These are phyloP conservation scores for Pelecanus crispus DNA, from an alignment of 2,113 vertebrate genomes.

Conservation along the genomic window DNA sequence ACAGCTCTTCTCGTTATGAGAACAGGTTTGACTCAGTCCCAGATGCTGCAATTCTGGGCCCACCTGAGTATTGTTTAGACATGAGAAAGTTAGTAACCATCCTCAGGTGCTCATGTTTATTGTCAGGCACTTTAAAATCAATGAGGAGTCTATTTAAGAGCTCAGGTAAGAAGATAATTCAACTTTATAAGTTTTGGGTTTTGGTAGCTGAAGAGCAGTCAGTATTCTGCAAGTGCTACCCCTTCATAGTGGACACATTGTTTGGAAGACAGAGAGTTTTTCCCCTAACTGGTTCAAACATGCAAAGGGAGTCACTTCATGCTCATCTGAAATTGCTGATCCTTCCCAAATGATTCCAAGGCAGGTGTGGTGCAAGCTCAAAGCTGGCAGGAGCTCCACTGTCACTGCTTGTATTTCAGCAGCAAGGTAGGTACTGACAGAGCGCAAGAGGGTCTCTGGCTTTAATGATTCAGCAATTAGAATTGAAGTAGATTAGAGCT, in stretches of 20 bases:
- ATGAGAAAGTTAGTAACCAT: not conserved
- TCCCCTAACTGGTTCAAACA: not conserved
- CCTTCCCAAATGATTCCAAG: not conserved
- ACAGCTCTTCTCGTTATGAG: not conserved
- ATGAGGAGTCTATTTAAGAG: not conserved
- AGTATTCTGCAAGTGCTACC: not conserved
- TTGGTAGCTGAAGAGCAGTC: not conserved
- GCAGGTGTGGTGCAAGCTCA: not conserved
- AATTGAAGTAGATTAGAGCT: constrained; percentile 22
- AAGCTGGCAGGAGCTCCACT: not conserved
- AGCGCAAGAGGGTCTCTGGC: not conserved
- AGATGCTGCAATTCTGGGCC: not conserved
- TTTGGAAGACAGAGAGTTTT: not conserved
- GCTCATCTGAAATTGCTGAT: not conserved
- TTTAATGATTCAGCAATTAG: constrained; percentile 22
- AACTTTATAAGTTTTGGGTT: not conserved
- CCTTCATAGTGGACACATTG: not conserved
- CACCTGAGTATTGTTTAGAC: not conserved
- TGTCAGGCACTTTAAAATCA: not conserved
- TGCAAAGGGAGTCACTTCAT: not conserved
- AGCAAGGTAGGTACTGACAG: not conserved
- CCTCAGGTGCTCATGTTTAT: not conserved
- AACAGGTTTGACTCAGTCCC: not conserved
- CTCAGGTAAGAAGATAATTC: not conserved
- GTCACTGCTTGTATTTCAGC: not conserved